Evolutionary conservation across 2,113 vertebrate species (phyloP).

Genomic region (Rallus limicola): DNA sequence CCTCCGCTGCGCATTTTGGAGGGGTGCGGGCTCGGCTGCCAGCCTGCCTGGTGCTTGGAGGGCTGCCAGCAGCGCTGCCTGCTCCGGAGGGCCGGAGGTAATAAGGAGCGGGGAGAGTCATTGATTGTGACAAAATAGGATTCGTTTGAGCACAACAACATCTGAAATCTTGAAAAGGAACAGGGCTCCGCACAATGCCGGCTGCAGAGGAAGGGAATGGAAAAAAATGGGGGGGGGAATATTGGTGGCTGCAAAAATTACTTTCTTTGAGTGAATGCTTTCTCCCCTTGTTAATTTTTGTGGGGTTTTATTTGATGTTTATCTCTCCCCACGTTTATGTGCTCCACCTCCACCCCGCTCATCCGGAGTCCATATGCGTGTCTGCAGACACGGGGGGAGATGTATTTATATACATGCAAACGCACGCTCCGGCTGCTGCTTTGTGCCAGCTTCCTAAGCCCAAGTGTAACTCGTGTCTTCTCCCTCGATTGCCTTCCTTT

Average conservation of each 20-base stretch:
- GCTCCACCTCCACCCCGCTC: neutral
- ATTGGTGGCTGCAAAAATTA: constrained; percentile 43
- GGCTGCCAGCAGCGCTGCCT: constrained; percentile 48
- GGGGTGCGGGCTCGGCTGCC: constrained; percentile 16
- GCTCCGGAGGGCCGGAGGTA: constrained; percentile 51
- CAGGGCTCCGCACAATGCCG: neutral
- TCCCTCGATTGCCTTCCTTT: neutral
- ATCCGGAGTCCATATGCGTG: fast-evolving
- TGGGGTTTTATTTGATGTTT: constrained; percentile 43
- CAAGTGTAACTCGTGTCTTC: neutral
- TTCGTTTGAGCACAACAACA: constrained; percentile 58
- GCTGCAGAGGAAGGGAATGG: neutral
- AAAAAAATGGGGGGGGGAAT: neutral
- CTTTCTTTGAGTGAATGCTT: constrained; percentile 48
- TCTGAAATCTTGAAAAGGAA: constrained; percentile 53
- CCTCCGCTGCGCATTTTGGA: neutral
- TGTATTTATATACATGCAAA: neutral
- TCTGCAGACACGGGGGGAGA: fast-evolving
- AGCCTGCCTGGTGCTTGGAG: constrained; percentile 8
- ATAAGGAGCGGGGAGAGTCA: constrained; percentile 58
- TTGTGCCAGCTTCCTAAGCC: neutral
- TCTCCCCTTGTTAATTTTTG: constrained; percentile 29
- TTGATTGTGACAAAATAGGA: constrained; percentile 71
- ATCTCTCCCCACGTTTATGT: neutral
- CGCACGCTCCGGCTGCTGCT: neutral